Conservation (phyloP, 1,140 invertebrate genomes). For the Bombus superbus region DNA sequence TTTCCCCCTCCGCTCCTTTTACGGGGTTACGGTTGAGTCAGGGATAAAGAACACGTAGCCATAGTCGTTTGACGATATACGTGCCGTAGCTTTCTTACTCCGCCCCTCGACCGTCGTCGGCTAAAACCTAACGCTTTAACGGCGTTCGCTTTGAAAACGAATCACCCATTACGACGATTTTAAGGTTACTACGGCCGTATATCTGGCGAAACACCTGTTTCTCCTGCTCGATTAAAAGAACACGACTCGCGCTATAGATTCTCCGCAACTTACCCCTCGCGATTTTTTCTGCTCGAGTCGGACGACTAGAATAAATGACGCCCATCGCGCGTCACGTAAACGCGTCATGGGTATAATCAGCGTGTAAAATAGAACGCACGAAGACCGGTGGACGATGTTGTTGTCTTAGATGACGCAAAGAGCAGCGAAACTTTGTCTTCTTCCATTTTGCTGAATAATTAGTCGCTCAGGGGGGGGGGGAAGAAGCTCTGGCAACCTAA, state of each 20-base stretch:
- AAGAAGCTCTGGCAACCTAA: neutral
- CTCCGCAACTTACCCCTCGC: neutral
- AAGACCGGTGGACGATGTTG: too few species aligned
- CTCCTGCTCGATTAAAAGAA: neutral
- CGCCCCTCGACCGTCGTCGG: neutral
- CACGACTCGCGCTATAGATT: neutral
- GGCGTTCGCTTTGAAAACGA: neutral
- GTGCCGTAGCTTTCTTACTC: neutral
- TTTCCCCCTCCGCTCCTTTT: neutral
- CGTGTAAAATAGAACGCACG: neutral
- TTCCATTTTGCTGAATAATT: neutral
- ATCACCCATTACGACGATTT: neutral
- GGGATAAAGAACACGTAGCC: constrained; percentile 29
- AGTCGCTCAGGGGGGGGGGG: neutral
- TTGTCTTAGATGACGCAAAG: too few species aligned
- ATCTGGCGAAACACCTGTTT: neutral
- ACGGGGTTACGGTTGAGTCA: neutral
- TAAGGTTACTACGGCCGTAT: neutral
- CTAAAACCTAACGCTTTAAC: neutral
- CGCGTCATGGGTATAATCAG: neutral
- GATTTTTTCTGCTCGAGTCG: too few species aligned
- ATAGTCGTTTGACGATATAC: neutral
- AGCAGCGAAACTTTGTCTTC: too few species aligned
- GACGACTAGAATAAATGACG: neutral
- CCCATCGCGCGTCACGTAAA: neutral